phyloP scores from a whole-genome alignment of 2,113 vertebrate species.

The Emydura subglobosa region DNA sequence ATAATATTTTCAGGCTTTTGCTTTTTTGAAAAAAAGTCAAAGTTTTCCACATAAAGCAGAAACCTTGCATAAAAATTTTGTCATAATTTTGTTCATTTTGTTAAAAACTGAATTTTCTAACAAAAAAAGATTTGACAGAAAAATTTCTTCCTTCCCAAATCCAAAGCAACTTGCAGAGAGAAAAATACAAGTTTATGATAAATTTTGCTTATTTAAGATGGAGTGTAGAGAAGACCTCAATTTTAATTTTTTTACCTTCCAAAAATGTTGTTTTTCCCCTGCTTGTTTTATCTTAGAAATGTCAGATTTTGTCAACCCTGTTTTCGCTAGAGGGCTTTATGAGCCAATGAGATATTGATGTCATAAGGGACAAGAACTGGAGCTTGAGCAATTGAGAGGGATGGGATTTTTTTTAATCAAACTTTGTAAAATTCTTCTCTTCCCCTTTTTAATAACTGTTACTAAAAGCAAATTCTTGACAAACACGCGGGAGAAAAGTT shows the following conservation, averaged over 20 bases:
- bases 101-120: not conserved
- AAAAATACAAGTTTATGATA: not conserved
- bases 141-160: not conserved
- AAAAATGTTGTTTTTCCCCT: not conserved
- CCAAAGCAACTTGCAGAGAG: not conserved
- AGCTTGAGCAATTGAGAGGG: not conserved
- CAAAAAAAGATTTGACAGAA: not conserved
- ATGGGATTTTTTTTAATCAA: not conserved
- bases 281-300: not conserved
- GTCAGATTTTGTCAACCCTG: not conserved
- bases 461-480: not conserved
- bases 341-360: not conserved
- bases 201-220: not conserved
- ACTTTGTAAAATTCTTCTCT: not conserved
- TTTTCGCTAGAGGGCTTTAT: not conserved
- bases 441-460: not conserved
- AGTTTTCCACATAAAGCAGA: not conserved
- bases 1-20: not conserved
- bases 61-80: not conserved
- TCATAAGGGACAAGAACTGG: not conserved
- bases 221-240: not conserved
- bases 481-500: not conserved
- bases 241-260: not conserved
- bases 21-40: not conserved
- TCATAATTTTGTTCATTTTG: not conserved